Evolutionary conservation across 2,797 vertebrate genomes (phyloP).

Genomic region (Neoniphon sammara): DNA sequence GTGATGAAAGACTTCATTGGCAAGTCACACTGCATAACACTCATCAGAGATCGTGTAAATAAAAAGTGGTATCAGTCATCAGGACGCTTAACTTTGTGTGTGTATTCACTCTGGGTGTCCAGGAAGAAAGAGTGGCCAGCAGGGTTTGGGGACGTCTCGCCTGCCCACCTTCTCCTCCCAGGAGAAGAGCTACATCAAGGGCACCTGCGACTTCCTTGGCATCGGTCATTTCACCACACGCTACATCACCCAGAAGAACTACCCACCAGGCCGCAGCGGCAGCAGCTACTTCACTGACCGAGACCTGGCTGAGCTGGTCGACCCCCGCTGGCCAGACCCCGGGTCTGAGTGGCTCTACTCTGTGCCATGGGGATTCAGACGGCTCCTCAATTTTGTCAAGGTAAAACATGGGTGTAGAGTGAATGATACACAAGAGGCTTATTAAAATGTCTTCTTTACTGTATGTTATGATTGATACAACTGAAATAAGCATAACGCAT

Average conservation of each 20-base stretch:
- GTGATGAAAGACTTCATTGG: constrained; percentile 94
- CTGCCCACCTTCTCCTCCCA: constrained; percentile 90
- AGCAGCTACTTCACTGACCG: constrained; percentile 89
- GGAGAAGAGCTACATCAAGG: constrained; percentile 94
- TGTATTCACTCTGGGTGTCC: neutral
- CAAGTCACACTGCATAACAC: constrained; percentile 64
- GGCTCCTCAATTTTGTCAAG: constrained; percentile 94
- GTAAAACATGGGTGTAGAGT: constrained; percentile 67
- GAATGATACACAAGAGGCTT: neutral
- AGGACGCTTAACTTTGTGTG: too few species aligned
- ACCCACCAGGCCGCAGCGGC: constrained; percentile 77
- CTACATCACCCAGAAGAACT: constrained; percentile 89
- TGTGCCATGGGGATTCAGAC: constrained; percentile 94
- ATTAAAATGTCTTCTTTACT: neutral
- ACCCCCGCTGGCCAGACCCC: constrained; percentile 90
- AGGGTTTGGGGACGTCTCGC: constrained; percentile 87
- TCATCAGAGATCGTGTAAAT: neutral
- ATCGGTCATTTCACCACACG: constrained; percentile 93
- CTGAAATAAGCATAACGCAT: too few species aligned
- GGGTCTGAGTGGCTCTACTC: constrained; percentile 91
- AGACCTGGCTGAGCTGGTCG: constrained; percentile 90
- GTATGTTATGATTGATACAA: too few species aligned
- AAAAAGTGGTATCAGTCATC: neutral
- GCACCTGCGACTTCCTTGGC: constrained; percentile 93
- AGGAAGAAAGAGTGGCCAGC: constrained; percentile 91